These are phyloP conservation scores for Ranitomeya variabilis DNA, from an alignment of 2,113 vertebrate species.

Conservation along the genomic window DNA sequence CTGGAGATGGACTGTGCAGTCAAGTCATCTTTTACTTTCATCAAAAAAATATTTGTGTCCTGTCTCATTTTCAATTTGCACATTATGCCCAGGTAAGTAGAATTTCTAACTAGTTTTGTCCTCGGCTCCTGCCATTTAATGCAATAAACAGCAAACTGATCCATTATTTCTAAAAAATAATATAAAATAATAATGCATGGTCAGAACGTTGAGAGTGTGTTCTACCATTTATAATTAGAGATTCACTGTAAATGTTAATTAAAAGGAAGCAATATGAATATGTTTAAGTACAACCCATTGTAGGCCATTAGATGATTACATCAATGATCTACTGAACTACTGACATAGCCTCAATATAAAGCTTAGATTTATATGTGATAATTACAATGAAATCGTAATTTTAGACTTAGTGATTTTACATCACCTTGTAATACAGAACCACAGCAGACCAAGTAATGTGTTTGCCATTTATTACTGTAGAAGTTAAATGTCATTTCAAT, in stretches of 20 bases:
- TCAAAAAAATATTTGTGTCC: slow-evolving; percentile 83
- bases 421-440: neutral
- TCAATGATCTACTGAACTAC: slow-evolving; percentile 7
- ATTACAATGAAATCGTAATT: neutral
- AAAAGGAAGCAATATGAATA: neutral
- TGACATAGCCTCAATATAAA: neutral
- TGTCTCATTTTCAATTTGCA: slow-evolving; percentile 82
- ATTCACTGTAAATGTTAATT: neutral
- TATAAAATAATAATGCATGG: neutral
- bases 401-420: neutral
- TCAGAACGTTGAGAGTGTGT: neutral
- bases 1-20: slow-evolving; percentile 94
- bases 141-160: neutral
- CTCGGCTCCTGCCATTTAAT: neutral
- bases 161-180: neutral
- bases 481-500: neutral
- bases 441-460: neutral
- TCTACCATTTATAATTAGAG: neutral
- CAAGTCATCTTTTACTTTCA: slow-evolving; percentile 81
- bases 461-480: neutral
- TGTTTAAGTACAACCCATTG: neutral
- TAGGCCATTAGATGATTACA: slow-evolving; percentile 40
- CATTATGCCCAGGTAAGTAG: slow-evolving; percentile 86
- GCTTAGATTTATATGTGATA: slow-evolving; percentile 26
- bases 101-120: neutral